Percentiles rank a stretch among this genome's conserved stretches.
These are phyloP conservation scores for Poecilia latipinna DNA, from an alignment of 2,113 vertebrate genomes.

Conservation along the genomic window DNA sequence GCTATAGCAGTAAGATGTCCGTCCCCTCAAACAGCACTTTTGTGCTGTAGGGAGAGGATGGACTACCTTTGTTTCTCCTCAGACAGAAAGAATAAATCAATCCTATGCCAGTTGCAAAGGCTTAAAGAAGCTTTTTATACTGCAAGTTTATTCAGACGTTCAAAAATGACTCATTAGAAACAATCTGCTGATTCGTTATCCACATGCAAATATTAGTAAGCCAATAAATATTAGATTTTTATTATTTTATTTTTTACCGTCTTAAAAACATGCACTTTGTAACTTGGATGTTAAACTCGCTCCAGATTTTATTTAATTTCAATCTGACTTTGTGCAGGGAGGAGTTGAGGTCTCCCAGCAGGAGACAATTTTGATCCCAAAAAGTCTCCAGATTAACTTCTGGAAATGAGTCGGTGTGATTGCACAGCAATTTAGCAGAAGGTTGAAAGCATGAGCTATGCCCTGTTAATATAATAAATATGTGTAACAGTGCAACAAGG, in stretches of 20 bases:
- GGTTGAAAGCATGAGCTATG: slow-evolving; percentile 9
- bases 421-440: slow-evolving; percentile 5
- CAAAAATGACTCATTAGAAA: background rate
- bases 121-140: background rate
- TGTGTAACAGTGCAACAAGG: slow-evolving; percentile 35
- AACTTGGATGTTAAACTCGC: slow-evolving; percentile 1
- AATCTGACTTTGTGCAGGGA: background rate
- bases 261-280: background rate
- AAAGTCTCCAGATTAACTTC: slow-evolving; percentile 15
- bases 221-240: background rate
- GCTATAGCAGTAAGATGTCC: slow-evolving; percentile 36
- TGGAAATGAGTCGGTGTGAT: slow-evolving; percentile 11
- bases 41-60: background rate
- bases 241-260: background rate
- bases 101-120: background rate
- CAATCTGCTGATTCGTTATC: background rate
- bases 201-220: background rate
- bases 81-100: background rate
- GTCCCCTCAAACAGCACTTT: slow-evolving; percentile 16
- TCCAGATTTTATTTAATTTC: background rate
- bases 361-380: background rate
- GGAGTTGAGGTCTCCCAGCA: background rate
- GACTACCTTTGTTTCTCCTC: slow-evolving; percentile 15
- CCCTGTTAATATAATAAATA: slow-evolving; percentile 43
- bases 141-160: background rate